These are phyloP conservation scores for Chrysomela aeneicollis DNA, from an alignment of 2,888 invertebrate genomes.

Conservation along the genomic window DNA sequence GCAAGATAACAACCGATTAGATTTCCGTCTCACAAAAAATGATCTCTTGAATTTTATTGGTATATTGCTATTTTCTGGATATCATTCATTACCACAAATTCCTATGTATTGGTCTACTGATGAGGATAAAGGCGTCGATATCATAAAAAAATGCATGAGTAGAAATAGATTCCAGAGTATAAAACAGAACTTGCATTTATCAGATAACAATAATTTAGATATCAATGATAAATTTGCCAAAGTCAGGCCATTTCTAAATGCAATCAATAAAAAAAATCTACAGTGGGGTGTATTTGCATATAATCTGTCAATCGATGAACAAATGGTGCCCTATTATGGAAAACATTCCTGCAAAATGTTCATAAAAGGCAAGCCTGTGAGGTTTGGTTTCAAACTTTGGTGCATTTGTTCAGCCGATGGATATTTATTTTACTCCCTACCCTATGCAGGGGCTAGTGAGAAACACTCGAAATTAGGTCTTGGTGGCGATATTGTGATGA, in stretches of 20 bases:
- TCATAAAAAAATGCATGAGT: conserved; percentile 28
- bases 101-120: conserved; percentile 29
- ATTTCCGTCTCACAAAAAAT: conserved; percentile 22
- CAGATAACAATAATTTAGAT: conserved; percentile 17
- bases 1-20: conserved; percentile 27
- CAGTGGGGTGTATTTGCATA: conserved; percentile 41
- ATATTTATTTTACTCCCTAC: conserved; percentile 43
- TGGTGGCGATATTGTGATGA: no score
- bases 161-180: conserved; percentile 36
- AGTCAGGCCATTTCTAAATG: conserved; percentile 42
- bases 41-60: conserved; percentile 16
- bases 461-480: no score
- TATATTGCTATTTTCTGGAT: conserved; percentile 23
- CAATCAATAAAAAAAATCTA: conserved; percentile 40
- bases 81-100: conserved; percentile 23
- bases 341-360: no score
- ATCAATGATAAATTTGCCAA: conserved; percentile 33
- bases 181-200: conserved; percentile 22
- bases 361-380: conserved; percentile 48
- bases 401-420: conserved; percentile 44
- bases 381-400: conserved; percentile 50
- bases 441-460: no score
- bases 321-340: no score
- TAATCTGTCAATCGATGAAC: no score
- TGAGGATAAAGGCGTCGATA: conserved; percentile 10